Evolutionary conservation across 2,113 vertebrate species (phyloP), one percentile per base, ranked within the genome.

Genomic region (Pardalotus punctatus): DNA sequence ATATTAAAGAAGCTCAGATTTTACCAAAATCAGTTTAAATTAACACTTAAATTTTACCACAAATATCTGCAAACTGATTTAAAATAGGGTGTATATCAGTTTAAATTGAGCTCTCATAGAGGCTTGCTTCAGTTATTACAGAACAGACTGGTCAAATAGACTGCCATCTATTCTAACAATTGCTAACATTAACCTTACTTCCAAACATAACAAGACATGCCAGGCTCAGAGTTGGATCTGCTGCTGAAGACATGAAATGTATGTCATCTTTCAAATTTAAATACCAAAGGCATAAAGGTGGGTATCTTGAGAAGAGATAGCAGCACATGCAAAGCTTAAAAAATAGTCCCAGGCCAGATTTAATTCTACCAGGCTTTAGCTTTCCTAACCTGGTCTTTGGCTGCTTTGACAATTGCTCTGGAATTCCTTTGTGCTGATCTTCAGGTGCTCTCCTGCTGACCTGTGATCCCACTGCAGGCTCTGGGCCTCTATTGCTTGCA

Each of bases 251-350:
- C 4, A 6, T 38, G 65, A 92, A 58, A 10, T 6, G 38, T 72
- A 93, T 93, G 69, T 81, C 61, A 58, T 56, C 64, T 48, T 88
- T 71, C 65, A 92, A 57, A 82, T 79, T 94, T 78, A 88, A 92
- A 93, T 83, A 84, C 70, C 73, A 70, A 69, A 93, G 23, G 38
- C 48, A 81, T 60, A 92, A 80, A 94, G 72, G 77, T 87, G 19
- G 5, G 24, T 36, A 16, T 65, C 77, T 36, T 11, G 6, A 85
- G 64, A 58, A 88, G 42, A 23, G 38, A 71, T 51, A 89, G 60
- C 40, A 69, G 50, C 18, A 42, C 24, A n/a, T 16, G 25, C n/a
- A 93, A 72, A 79, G 36, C n/a, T 86, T 81, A 11, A 56, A 74
- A 53, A 84, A 42, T 19, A n/a, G 9, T 64, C 18, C 54, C 35